These are phyloP conservation scores for Dolichotis patagonum DNA, from an alignment of 2,113 vertebrate genomes.

Conservation along the genomic window DNA sequence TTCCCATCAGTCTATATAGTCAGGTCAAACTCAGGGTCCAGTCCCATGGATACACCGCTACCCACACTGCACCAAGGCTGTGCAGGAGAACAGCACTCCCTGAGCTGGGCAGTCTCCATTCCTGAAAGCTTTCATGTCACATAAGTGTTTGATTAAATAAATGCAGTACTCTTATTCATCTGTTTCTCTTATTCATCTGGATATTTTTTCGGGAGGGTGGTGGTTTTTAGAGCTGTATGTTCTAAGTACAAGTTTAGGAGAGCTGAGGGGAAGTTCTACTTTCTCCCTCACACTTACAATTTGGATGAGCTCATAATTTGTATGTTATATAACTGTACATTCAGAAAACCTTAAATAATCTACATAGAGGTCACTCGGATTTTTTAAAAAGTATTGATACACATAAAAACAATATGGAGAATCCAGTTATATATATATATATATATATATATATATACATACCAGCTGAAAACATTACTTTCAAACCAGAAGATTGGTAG, in stretches of 20 bases:
- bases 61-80: too few species aligned
- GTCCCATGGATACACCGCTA: rapidly evolving
- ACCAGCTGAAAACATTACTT: not conserved
- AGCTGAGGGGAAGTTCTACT: not conserved
- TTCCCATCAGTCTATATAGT: too few species aligned
- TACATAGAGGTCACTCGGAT: not conserved
- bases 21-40: not conserved
- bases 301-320: not conserved
- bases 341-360: not conserved
- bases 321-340: not conserved
- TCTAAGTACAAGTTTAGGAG: not conserved
- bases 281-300: not conserved
- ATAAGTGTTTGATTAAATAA: not conserved
- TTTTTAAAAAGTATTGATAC: not conserved
- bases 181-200: too few species aligned
- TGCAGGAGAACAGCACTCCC: not conserved
- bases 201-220: too few species aligned
- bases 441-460: too few species aligned
- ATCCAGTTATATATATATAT: not conserved
- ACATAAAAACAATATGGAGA: not conserved
- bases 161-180: too few species aligned
- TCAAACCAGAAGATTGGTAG: not conserved
- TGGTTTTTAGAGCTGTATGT: not conserved
- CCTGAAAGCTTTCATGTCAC: not conserved
- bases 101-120: not conserved